phyloP scores from a whole-genome alignment of 2,888 invertebrate species.

The Parascotia fuliginaria region DNA sequence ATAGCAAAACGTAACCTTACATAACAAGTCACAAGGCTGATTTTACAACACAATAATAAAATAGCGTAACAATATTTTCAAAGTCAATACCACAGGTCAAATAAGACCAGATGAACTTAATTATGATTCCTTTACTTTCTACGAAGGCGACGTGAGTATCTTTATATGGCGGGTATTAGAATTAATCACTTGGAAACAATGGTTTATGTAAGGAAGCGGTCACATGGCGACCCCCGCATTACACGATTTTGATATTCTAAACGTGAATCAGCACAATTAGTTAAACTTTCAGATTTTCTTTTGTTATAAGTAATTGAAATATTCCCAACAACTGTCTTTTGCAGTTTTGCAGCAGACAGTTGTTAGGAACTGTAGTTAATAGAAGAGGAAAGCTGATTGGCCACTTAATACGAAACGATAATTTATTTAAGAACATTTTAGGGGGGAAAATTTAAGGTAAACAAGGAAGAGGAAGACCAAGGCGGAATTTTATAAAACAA shows the following conservation, averaged over 20 bases:
- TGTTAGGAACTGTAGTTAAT: no score
- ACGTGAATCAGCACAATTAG: slow-evolving; percentile 6
- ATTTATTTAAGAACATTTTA: no score
- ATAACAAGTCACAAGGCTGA: neutral
- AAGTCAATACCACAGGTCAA: slow-evolving; percentile 11
- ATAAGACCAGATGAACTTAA: slow-evolving; percentile 22
- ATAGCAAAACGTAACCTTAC: neutral
- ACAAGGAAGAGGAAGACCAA: no score
- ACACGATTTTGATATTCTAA: slow-evolving; percentile 25
- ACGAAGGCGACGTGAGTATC: slow-evolving; percentile 54
- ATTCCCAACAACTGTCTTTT: no score
- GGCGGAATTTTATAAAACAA: no score
- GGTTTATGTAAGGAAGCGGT: slow-evolving; percentile 55
- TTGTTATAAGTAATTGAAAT: no score
- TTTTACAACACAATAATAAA: neutral
- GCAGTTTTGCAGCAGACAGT: no score
- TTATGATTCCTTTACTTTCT: slow-evolving; percentile 42
- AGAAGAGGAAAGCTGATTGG: no score
- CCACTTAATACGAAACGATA: no score
- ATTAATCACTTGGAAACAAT: slow-evolving; percentile 58
- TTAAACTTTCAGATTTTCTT: no score
- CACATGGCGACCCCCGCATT: slow-evolving; percentile 43
- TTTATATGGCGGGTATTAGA: slow-evolving; percentile 50
- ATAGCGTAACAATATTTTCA: neutral
- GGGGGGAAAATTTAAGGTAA: no score